Conservation (phyloP, 2,797 vertebrate species). For the Pelochelys cantorii region DNA sequence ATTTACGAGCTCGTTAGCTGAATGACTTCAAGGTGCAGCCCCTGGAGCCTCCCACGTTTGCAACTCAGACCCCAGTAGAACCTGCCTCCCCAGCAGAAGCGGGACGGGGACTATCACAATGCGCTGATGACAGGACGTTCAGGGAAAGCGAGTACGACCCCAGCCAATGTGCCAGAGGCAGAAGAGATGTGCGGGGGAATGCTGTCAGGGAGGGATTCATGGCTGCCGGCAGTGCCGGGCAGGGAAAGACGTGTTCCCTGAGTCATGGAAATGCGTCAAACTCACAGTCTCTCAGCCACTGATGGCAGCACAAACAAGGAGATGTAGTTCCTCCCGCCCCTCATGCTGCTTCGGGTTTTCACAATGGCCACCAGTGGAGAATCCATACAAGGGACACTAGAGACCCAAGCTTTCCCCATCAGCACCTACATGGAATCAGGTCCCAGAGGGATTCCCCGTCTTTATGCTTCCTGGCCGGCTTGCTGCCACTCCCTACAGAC, state of each 20-base stretch:
- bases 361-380: neutral
- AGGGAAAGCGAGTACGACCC: neutral
- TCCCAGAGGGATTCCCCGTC: neutral
- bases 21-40: neutral
- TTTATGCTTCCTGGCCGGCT: neutral
- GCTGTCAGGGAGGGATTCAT: neutral
- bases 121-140: neutral
- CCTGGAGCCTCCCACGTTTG: neutral
- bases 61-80: neutral
- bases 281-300: neutral
- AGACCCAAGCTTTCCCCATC: neutral
- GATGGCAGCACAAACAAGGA: neutral
- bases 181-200: neutral
- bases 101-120: neutral
- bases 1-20: neutral
- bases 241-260: too few species aligned
- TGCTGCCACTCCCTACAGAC: neutral
- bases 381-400: too few species aligned
- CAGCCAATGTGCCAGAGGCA: neutral
- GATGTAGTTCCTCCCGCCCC: too few species aligned
- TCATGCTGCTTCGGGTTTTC: neutral
- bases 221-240: too few species aligned
- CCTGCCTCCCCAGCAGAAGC: neutral
- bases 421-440: neutral
- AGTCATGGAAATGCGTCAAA: neutral